A percentile compares a stretch with the other conserved stretches of the same genome.
phyloP scores from a whole-genome alignment of 2,888 invertebrate species.

The Drepana falcataria region DNA sequence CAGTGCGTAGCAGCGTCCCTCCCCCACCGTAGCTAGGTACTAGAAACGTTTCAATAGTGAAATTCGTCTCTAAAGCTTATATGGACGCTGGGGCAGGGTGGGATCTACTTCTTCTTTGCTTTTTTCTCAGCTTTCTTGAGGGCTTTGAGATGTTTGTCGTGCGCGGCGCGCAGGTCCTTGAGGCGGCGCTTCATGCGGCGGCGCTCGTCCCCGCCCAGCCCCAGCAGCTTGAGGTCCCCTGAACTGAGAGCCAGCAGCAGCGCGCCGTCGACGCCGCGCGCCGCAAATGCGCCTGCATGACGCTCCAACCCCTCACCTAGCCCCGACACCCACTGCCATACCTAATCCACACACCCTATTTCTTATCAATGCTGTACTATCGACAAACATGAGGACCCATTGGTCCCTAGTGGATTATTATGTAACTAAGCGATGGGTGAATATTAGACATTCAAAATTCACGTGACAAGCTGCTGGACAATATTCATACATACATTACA shows the following conservation, averaged over 20 bases:
- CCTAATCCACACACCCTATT: constrained; percentile 68
- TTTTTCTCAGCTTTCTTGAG: constrained; percentile 92
- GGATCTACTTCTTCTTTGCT: constrained; percentile 82
- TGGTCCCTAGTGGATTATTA: no score
- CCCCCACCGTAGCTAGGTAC: no score
- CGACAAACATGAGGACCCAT: no score
- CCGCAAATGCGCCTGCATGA: constrained; percentile 91
- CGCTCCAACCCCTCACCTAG: constrained; percentile 93
- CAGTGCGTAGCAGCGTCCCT: constrained; percentile 8
- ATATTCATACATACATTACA: no score
- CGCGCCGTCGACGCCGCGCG: constrained; percentile 92
- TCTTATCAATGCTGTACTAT: background rate
- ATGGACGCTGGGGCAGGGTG: background rate
- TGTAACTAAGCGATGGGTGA: no score
- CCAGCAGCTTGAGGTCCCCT: constrained; percentile 92
- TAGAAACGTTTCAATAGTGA: background rate
- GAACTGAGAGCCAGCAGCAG: constrained; percentile 93
- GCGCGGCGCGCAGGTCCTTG: constrained; percentile 88
- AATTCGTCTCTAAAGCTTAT: background rate
- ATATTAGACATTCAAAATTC: no score
- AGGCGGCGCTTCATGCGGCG: constrained; percentile 88
- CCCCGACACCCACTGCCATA: constrained; percentile 93
- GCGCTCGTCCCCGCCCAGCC: constrained; percentile 89
- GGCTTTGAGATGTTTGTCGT: constrained; percentile 92
- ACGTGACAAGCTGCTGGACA: no score